Conservation (phyloP, 2,113 vertebrate genomes). For the Collichthys lucidus region DNA sequence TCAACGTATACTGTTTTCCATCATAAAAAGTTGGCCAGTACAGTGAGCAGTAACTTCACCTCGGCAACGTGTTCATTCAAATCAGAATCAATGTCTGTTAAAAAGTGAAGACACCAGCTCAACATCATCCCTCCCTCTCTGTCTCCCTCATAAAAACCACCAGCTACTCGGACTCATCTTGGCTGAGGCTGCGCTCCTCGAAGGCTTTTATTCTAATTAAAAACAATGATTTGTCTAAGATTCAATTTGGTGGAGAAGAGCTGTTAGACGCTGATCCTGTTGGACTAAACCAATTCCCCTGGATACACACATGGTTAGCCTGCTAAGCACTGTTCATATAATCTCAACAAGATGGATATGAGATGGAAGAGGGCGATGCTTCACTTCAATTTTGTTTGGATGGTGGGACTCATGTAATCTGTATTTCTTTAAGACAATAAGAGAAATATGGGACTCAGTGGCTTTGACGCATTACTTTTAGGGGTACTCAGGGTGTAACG, state of each 20-base stretch:
- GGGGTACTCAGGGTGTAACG: background rate
- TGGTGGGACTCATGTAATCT: background rate
- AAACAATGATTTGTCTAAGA: constrained; percentile 87
- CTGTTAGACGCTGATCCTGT: constrained; percentile 82
- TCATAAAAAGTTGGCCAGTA: constrained; percentile 44
- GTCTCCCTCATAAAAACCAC: constrained; percentile 76
- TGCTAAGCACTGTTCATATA: constrained; percentile 54
- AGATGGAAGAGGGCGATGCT: background rate
- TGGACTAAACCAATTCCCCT: constrained; percentile 75
- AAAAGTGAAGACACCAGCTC: constrained; percentile 65
- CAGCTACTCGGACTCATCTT: constrained; percentile 47
- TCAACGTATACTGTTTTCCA: background rate
- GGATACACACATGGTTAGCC: constrained; percentile 58
- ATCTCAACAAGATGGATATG: constrained; percentile 28
- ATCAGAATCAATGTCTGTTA: constrained; percentile 67
- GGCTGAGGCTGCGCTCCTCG: constrained; percentile 73
- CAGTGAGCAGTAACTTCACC: constrained; percentile 41
- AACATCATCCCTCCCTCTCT: constrained; percentile 40
- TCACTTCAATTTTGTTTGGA: background rate
- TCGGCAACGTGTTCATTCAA: constrained; percentile 56
- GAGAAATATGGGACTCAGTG: background rate
- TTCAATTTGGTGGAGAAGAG: constrained; percentile 81
- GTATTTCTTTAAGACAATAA: background rate
- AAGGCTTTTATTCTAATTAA: constrained; percentile 93
- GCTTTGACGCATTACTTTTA: background rate